Base-by-base conservation (phyloP, 1,140 invertebrate genomes). In the Polypedilum vanderplanki region DNA sequence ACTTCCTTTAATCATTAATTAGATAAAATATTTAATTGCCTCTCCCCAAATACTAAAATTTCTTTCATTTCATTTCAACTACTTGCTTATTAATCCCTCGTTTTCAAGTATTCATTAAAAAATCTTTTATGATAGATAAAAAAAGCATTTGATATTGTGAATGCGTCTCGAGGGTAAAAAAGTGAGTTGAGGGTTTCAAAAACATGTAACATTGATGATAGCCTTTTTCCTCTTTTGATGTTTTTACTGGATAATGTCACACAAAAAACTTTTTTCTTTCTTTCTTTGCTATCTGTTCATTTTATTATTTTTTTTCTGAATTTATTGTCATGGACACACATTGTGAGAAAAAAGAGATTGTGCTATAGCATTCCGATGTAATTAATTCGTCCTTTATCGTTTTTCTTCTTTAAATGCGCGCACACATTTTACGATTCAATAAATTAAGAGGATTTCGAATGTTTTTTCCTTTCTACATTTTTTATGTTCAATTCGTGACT, bases 401-500 rank as follows among this genome's bases (percentile, higher is more conserved):
- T 12, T 57, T n/a, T 12, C n/a, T 57, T n/a, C n/a, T 57, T 57
- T 57, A n/a, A 57, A 57, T 57, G 12, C n/a, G n/a, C 10, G n/a
- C 12, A 57, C n/a, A 57, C 12, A 57, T 57, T 57, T 57, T n/a
- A 57, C 46, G 46, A 57, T 57, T 57, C 46, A 70, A 70, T 70
- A 70, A 70, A 70, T 70, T 70, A 70, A 70, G 65, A 70, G 65
- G 65, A 20, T 70, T 70, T 70, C 5, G 65, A 70, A 18, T 22
- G 65, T 70, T 57, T 57, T 57, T 57, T 57, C 24, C 24, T 33
- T 33, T 5, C n/a, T 46, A 46, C n/a, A n/a, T 12, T 57, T 57
- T 70, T 3, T n/a, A 20, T 70, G 20, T 57, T 57, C 46, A 12
- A 22, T 18, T 70, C 65, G 65, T 70, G 65, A 70, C 65, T 70